Conservation (phyloP, 2,888 invertebrate species). For the Drosophila fungiperda region DNA sequence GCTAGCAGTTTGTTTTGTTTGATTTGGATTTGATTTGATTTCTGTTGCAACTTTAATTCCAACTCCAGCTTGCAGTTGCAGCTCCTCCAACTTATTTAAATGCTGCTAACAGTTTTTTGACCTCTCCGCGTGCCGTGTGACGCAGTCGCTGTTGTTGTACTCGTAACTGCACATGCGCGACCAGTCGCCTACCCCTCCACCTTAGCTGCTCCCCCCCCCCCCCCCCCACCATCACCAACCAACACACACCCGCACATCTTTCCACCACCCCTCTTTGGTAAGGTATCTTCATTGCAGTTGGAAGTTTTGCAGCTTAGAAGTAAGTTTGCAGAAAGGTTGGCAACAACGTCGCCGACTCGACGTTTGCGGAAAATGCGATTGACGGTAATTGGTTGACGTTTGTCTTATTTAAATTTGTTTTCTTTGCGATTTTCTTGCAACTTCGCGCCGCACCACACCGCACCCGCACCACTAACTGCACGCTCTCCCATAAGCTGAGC, state of each 20-base stretch:
- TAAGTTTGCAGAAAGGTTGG: slow-evolving; percentile 61
- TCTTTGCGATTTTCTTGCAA: slow-evolving; percentile 63
- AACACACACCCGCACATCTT: not conserved
- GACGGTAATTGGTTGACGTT: slow-evolving; percentile 83
- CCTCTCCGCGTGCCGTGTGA: slow-evolving; percentile 67
- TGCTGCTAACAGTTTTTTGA: slow-evolving; percentile 71
- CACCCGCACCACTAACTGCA: slow-evolving; percentile 23
- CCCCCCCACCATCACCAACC: not conserved
- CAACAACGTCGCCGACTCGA: slow-evolving; percentile 40
- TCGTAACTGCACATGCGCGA: slow-evolving; percentile 79
- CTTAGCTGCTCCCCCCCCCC: not conserved
- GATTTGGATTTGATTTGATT: slow-evolving; percentile 82
- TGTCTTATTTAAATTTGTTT: slow-evolving; percentile 82
- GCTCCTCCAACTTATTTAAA: slow-evolving; percentile 65
- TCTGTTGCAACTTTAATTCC: slow-evolving; percentile 48
- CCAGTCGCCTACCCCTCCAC: slow-evolving; percentile 37
- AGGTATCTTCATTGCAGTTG: slow-evolving; percentile 47
- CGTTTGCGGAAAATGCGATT: slow-evolving; percentile 77
- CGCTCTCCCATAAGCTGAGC: slow-evolving; percentile 25
- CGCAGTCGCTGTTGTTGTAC: slow-evolving; percentile 57
- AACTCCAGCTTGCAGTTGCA: slow-evolving; percentile 13
- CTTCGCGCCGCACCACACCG: slow-evolving; percentile 37
- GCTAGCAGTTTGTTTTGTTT: slow-evolving; percentile 73
- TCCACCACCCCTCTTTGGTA: not conserved
- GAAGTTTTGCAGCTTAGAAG: slow-evolving; percentile 67